Percentiles rank a stretch among this genome's conserved stretches.
Conservation (phyloP, 37 sponge, comb jelly and placozoan species). For the Aphrocallistes beatrix region DNA sequence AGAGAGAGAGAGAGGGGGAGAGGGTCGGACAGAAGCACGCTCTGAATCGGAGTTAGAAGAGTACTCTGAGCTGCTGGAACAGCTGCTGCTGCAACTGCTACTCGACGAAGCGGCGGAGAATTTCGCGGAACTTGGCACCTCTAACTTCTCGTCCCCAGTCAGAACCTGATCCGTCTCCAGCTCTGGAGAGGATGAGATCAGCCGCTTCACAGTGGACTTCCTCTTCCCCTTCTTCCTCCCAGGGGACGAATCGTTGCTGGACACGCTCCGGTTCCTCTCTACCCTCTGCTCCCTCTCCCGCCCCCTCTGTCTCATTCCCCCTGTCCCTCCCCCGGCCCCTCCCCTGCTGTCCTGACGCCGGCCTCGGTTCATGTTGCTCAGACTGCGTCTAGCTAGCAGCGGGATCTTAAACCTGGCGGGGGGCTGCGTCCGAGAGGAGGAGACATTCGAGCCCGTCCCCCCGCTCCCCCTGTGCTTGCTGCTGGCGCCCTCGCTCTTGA, state of each 20-base stretch:
- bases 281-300: neutral
- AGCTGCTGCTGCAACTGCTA: neutral
- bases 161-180: neutral
- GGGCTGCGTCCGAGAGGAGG: neutral
- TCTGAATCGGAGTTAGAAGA: neutral
- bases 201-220: neutral
- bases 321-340: neutral
- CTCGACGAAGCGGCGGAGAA: neutral
- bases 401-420: conserved; percentile 2
- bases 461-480: neutral
- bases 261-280: neutral
- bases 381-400: neutral
- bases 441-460: neutral
- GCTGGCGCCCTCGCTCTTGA: neutral
- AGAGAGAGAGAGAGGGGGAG: too few species aligned
- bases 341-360: neutral
- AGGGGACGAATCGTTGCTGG: neutral
- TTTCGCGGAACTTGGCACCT: neutral
- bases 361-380: neutral
- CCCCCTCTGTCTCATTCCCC: too few species aligned
- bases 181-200: neutral
- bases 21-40: too few species aligned
- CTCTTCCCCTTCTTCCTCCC: neutral
- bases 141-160: neutral
- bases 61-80: neutral